Evolutionary conservation across 2,797 vertebrate species (phyloP).

Genomic region (Masticophis lateralis): DNA sequence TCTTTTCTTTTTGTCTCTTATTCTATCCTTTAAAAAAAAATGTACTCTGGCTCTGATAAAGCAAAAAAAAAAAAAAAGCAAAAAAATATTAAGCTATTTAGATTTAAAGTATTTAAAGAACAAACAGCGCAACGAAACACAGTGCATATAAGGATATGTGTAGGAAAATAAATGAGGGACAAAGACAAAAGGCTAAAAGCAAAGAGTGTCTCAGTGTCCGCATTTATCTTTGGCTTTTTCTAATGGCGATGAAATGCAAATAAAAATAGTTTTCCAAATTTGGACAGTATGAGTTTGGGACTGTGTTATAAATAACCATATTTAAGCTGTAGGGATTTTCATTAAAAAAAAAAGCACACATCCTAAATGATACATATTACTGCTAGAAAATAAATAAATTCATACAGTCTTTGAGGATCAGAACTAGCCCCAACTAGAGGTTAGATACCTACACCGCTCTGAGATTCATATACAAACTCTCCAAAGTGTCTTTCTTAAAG

Average conservation of each 20-base stretch:
- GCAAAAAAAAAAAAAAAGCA: background rate
- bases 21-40: background rate
- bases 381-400: background rate
- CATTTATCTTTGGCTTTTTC: background rate
- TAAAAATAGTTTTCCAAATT: slow-evolving; percentile 10
- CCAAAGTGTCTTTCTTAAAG: background rate
- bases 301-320: background rate
- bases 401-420: background rate
- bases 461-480: background rate
- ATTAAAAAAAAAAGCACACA: background rate
- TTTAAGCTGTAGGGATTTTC: background rate
- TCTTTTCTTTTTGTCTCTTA: background rate
- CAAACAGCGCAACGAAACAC: background rate
- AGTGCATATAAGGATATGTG: background rate
- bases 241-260: background rate
- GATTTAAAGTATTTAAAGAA: background rate
- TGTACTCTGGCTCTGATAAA: background rate
- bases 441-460: background rate
- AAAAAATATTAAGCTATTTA: background rate
- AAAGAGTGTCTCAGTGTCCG: background rate
- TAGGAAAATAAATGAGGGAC: background rate
- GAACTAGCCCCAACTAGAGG: background rate
- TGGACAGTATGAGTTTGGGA: background rate
- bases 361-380: background rate
- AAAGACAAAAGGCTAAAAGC: background rate